A percentile compares a stretch with the other conserved stretches of the same genome.
Evolutionary conservation across 2,797 vertebrate genomes (phyloP).

Genomic region (Emydoidea blandingii): DNA sequence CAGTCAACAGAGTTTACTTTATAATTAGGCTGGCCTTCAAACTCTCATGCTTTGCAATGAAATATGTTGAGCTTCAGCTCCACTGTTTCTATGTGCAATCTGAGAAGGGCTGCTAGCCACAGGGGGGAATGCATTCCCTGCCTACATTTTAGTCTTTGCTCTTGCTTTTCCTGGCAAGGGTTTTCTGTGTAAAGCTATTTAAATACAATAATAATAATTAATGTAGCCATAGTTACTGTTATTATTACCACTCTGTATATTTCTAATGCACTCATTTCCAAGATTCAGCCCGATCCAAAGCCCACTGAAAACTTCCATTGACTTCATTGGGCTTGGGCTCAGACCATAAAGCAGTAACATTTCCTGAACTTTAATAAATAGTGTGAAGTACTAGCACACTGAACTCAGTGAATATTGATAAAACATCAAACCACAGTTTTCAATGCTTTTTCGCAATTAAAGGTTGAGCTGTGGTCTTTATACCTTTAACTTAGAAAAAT

Average conservation of each 20-base stretch:
- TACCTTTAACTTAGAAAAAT: slow-evolving; percentile 74
- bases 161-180: not conserved
- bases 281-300: not conserved
- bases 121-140: not conserved
- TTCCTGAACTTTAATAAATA: accelerated
- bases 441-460: not conserved
- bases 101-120: not conserved
- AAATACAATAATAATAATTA: not conserved
- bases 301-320: not conserved
- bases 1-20: not conserved
- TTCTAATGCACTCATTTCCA: not conserved
- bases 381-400: not conserved
- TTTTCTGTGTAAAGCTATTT: not conserved
- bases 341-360: not conserved
- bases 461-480: not conserved
- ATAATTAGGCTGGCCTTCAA: not conserved
- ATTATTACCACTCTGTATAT: not conserved
- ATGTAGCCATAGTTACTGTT: not conserved
- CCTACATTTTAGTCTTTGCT: not conserved
- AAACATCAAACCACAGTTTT: not conserved
- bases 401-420: not conserved
- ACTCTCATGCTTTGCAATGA: not conserved
- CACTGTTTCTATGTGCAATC: not conserved
- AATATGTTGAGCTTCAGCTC: not conserved
- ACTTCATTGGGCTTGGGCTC: accelerated